Conservation (phyloP, 2,113 vertebrate genomes). For the Mustelus asterias region DNA sequence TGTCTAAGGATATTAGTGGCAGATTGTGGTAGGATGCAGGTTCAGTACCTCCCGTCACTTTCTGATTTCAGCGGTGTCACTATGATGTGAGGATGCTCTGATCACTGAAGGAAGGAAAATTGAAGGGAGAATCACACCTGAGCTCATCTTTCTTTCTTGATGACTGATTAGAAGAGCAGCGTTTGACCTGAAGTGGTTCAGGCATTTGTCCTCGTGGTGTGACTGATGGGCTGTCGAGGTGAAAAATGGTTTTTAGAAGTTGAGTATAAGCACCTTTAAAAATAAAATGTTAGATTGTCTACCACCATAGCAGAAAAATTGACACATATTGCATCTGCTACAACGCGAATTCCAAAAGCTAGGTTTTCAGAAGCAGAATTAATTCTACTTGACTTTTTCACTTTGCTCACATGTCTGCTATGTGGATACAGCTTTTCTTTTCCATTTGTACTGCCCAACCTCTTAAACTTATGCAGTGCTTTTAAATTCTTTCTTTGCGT, state of each 20-base stretch:
- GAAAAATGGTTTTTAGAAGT: background rate
- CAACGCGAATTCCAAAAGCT: background rate
- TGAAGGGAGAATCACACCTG: background rate
- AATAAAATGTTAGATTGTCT: background rate
- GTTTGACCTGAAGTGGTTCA: background rate
- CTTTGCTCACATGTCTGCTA: background rate
- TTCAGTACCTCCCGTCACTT: background rate
- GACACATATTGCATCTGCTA: background rate
- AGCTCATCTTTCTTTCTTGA: background rate
- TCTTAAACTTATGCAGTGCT: background rate
- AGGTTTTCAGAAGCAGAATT: background rate
- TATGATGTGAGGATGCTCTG: background rate
- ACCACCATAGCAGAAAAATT: background rate
- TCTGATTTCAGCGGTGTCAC: background rate
- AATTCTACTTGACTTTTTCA: background rate
- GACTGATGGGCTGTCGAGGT: background rate
- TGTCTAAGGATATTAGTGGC: background rate
- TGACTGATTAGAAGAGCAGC: background rate
- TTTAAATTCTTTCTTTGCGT: background rate
- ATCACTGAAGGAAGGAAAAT: background rate
- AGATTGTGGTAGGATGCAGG: background rate
- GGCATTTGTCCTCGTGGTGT: background rate
- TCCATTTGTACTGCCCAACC: background rate
- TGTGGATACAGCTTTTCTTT: background rate
- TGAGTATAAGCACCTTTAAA: background rate